Evolutionary conservation across 2,113 vertebrate species (phyloP), one percentile per base, ranked within the genome.

Genomic region (Petrocephalus microphthalmus): DNA sequence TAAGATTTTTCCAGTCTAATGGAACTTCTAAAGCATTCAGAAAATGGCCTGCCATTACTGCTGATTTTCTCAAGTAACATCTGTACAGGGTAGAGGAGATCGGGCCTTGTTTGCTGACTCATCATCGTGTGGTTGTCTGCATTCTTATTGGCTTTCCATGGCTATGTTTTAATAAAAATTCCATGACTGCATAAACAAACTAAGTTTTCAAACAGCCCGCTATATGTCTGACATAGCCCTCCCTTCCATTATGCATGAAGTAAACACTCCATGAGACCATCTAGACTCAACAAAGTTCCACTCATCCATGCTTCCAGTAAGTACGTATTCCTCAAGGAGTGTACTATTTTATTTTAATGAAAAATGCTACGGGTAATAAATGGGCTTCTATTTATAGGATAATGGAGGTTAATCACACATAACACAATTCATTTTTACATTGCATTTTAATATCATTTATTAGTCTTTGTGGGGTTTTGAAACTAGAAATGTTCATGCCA

Each of bases 71-170:
- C 15, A 37, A 57, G 42, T 85, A 74, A 5, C 37, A 47, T 45
- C 45, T 37, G 22, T 85, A 20, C 29, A 84, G 19, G 7, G 33
- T 37, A n/a, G 81, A 49, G n/a, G 81, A 83, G 52, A 45, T 20
- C 22, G 42, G 52, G 67, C 19, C 85, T 78, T 49, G 78, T 37
- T 83, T 71, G 88, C 88, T 57, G 57, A 88, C 82, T 67, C 82
- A 85, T 84, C 88, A 84, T 85, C 88, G 5, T 85, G 83, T 85
- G 83, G 83, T 86, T 89, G 88, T 89, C 88, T 89, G 88, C 83
- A 85, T 89, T 71, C 83, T 85, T 37, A 71, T 52, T 89, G 88
- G 49, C 83, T 89, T 57, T 85, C 83, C 60, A 51, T 89, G 82
- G 85, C 88, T 89, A 60, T 52, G 57, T 89, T 89, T 71, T 64